Evolutionary conservation across 2,888 invertebrate genomes (phyloP).

Genomic region (Limnephilus lunatus): DNA sequence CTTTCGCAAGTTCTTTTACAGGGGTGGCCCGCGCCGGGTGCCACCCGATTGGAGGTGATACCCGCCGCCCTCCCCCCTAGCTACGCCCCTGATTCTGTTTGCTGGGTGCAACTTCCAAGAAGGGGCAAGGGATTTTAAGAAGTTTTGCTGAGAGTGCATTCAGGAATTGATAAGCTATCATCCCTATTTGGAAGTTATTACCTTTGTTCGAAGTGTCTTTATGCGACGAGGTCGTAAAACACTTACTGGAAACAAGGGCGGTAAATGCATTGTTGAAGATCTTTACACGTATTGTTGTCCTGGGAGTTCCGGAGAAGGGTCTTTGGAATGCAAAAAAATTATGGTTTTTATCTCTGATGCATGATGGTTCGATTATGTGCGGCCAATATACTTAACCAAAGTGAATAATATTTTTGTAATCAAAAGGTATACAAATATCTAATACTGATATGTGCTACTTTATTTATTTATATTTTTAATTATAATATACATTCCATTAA

Average conservation of each 20-base stretch:
- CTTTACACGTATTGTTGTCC: neutral
- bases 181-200: conserved; percentile 10
- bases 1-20: no score
- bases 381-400: no score
- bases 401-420: no score
- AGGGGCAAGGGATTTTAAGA: neutral
- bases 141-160: conserved; percentile 10
- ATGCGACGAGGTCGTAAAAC: neutral
- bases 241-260: neutral
- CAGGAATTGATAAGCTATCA: conserved; percentile 20
- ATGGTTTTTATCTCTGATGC: neutral
- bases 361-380: neutral
- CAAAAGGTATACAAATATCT: no score
- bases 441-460: no score
- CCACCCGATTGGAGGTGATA: no score
- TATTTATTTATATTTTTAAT: no score
- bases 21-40: no score
- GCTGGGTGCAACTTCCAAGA: neutral
- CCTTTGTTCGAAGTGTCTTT: conserved; percentile 6
- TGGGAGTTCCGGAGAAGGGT: neutral
- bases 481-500: no score
- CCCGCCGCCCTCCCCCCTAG: no score
- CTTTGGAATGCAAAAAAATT: neutral
- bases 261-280: neutral
- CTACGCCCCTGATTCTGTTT: no score